phyloP scores from a whole-genome alignment of 2,113 vertebrate species.

The Hyla sarda region DNA sequence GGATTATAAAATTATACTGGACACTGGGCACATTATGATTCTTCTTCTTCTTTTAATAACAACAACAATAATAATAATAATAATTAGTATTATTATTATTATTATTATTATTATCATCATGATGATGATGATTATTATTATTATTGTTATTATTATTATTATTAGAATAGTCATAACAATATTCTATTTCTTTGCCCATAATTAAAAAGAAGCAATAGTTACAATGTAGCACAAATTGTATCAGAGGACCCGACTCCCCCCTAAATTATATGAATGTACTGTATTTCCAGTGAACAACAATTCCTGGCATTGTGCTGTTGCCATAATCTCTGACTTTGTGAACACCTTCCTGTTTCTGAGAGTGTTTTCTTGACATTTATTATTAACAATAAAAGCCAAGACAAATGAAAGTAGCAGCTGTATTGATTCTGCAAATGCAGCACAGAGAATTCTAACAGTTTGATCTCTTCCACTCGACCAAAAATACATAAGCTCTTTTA shows the following conservation, averaged over 20 bases:
- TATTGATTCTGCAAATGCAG: constrained; percentile 66
- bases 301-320: constrained; percentile 49
- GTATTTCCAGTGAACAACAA: constrained; percentile 53
- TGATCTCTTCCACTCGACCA: constrained; percentile 59
- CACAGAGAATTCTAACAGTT: constrained; percentile 62
- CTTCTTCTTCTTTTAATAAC: no score
- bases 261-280: constrained; percentile 50
- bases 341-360: constrained; percentile 60
- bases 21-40: not conserved
- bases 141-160: no score
- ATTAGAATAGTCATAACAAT: no score
- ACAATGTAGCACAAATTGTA: constrained; percentile 53
- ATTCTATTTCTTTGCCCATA: not conserved
- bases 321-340: constrained; percentile 60
- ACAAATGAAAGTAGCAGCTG: constrained; percentile 64
- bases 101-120: no score
- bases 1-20: not conserved
- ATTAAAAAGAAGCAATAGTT: no score
- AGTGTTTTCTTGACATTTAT: constrained; percentile 66
- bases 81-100: no score
- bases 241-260: constrained; percentile 57
- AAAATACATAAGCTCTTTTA: constrained; percentile 64
- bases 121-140: no score
- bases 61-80: no score
- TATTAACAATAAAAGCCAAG: constrained; percentile 68